Conservation (phyloP, 92 coral and sea anemone species). For the Epizoanthus ramosus region DNA sequence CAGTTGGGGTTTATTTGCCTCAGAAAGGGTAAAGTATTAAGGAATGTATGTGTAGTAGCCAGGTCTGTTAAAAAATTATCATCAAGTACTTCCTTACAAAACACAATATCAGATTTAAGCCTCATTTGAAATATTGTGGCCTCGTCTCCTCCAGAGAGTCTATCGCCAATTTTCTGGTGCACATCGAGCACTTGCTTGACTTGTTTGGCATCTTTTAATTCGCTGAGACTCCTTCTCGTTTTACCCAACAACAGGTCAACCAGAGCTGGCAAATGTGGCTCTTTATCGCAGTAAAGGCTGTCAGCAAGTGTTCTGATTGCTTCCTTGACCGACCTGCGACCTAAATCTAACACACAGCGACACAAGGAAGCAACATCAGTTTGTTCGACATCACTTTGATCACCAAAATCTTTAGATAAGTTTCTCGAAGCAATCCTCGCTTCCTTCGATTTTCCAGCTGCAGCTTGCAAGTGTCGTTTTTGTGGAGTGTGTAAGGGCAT, state of each 20-base stretch:
- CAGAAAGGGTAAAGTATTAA: constrained; percentile 12
- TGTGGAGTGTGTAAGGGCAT: constrained; percentile 24
- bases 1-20: constrained; percentile 9
- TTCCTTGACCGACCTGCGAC: constrained; percentile 24
- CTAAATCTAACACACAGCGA: constrained; percentile 14
- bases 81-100: constrained; percentile 15
- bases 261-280: constrained; percentile 15
- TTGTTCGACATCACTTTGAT: not conserved
- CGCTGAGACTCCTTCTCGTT: not conserved
- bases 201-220: constrained; percentile 10
- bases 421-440: not conserved
- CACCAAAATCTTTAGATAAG: not conserved
- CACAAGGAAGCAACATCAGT: constrained; percentile 13
- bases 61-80: constrained; percentile 8
- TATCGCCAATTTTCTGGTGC: constrained; percentile 17
- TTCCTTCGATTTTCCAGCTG: constrained; percentile 11
- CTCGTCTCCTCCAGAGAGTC: constrained; percentile 19
- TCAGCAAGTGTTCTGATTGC: constrained; percentile 16
- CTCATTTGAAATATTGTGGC: constrained; percentile 1
- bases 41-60: not conserved
- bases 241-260: constrained; percentile 10
- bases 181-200: constrained; percentile 10
- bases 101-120: not conserved
- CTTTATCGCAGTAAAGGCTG: constrained; percentile 17
- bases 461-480: constrained; percentile 12